Conservation (phyloP, 2,888 invertebrate species). For the Cheilosia vernalis region DNA sequence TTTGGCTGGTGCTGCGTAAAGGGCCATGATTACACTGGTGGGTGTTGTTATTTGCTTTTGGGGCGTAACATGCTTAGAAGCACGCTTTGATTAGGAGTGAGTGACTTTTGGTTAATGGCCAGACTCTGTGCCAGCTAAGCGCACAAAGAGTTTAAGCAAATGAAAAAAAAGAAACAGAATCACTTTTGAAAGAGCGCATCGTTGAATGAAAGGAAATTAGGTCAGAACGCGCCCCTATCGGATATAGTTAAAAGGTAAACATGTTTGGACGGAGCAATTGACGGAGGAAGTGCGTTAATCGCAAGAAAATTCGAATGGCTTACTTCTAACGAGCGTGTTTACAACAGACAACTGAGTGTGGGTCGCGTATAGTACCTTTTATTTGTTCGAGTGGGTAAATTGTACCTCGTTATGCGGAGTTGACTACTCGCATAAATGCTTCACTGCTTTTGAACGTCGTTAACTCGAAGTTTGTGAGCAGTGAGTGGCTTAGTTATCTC, state of each 20-base stretch:
- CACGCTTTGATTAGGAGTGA: slow-evolving; percentile 38
- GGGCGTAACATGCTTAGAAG: slow-evolving; percentile 31
- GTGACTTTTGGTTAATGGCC: slow-evolving; percentile 51
- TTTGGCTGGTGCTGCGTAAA: slow-evolving; percentile 23
- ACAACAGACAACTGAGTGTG: neutral
- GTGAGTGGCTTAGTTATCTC: no score
- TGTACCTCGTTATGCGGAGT: no score
- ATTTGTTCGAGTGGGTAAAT: no score
- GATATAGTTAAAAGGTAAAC: slow-evolving; percentile 48
- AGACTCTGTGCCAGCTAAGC: slow-evolving; percentile 49
- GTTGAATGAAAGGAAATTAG: slow-evolving; percentile 44
- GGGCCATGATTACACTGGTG: slow-evolving; percentile 34
- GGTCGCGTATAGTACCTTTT: no score
- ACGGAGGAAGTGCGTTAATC: slow-evolving; percentile 58
- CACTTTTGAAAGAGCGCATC: slow-evolving; percentile 27
- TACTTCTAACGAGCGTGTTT: slow-evolving; percentile 1
- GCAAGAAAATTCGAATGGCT: slow-evolving; percentile 31
- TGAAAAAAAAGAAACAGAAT: slow-evolving; percentile 25
- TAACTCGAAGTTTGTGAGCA: no score
- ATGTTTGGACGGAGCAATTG: slow-evolving; percentile 47
- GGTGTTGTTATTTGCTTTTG: slow-evolving; percentile 66
- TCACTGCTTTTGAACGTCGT: no score
- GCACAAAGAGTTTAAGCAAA: slow-evolving; percentile 12
- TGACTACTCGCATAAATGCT: no score
- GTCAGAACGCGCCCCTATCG: slow-evolving; percentile 38